A percentile compares a stretch with the other conserved stretches of the same genome.
phyloP scores from a whole-genome alignment of 2,888 invertebrate species.

The Bembecia ichneumoniformis region DNA sequence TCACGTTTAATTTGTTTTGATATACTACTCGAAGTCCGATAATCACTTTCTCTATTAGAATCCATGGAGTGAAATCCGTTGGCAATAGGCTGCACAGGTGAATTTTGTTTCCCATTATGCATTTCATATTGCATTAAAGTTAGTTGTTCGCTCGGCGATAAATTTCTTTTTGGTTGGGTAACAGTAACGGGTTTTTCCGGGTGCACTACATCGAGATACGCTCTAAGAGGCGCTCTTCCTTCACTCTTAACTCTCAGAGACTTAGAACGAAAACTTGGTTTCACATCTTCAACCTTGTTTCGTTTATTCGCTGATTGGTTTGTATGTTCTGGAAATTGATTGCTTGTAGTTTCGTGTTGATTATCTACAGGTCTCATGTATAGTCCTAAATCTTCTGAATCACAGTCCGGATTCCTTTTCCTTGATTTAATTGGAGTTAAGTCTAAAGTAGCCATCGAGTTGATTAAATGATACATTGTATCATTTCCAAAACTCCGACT shows the following conservation, averaged over 20 bases:
- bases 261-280: slow-evolving; percentile 67
- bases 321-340: slow-evolving; percentile 57
- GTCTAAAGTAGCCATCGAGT: slow-evolving; percentile 64
- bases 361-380: slow-evolving; percentile 60
- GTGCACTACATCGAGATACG: slow-evolving; percentile 48
- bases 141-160: slow-evolving; percentile 66
- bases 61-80: slow-evolving; percentile 48
- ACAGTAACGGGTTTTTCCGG: slow-evolving; percentile 53
- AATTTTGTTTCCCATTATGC: slow-evolving; percentile 47
- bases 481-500: slow-evolving; percentile 28
- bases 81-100: slow-evolving; percentile 29
- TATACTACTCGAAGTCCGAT: slow-evolving; percentile 59
- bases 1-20: slow-evolving; percentile 60
- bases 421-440: slow-evolving; percentile 50
- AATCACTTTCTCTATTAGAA: slow-evolving; percentile 59
- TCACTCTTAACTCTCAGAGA: slow-evolving; percentile 68
- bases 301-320: slow-evolving; percentile 47
- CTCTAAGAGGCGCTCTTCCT: slow-evolving; percentile 56
- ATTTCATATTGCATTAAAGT: slow-evolving; percentile 65
- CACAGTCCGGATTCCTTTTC: slow-evolving; percentile 47
- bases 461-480: slow-evolving; percentile 60
- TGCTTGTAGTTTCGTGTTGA: slow-evolving; percentile 56
- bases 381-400: slow-evolving; percentile 61
- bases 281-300: slow-evolving; percentile 52
- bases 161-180: slow-evolving; percentile 67